Conservation (phyloP, 2,888 invertebrate genomes). For the Synergus gifuensis region DNA sequence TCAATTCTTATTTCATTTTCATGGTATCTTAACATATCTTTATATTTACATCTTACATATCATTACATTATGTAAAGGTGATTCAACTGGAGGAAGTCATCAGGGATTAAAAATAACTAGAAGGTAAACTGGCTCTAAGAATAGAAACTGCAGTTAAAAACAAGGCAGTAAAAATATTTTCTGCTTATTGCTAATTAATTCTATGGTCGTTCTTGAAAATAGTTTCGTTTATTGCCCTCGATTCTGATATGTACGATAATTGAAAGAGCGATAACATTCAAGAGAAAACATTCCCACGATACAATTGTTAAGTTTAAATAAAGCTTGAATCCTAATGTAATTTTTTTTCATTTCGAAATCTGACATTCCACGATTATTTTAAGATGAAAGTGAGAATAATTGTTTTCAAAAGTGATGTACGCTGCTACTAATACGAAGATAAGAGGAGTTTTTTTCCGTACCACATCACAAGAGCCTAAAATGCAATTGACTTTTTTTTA, state of each 20-base stretch:
- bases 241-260: slow-evolving; percentile 7
- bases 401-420: not conserved
- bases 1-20: no score
- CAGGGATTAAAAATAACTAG: not conserved
- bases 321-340: not conserved
- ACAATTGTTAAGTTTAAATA: not conserved
- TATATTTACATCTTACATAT: no score
- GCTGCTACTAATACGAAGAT: no score
- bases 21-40: no score
- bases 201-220: not conserved
- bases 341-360: not conserved
- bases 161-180: not conserved
- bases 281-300: not conserved
- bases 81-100: not conserved
- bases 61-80: no score
- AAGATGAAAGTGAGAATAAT: not conserved
- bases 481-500: not conserved
- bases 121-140: not conserved
- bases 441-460: not conserved
- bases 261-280: not conserved
- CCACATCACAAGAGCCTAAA: not conserved
- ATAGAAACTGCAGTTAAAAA: not conserved
- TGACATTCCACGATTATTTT: not conserved
- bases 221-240: not conserved
- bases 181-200: no score